These are phyloP conservation scores for Jacana jacana DNA, from an alignment of 2,113 vertebrate genomes.

Conservation along the genomic window DNA sequence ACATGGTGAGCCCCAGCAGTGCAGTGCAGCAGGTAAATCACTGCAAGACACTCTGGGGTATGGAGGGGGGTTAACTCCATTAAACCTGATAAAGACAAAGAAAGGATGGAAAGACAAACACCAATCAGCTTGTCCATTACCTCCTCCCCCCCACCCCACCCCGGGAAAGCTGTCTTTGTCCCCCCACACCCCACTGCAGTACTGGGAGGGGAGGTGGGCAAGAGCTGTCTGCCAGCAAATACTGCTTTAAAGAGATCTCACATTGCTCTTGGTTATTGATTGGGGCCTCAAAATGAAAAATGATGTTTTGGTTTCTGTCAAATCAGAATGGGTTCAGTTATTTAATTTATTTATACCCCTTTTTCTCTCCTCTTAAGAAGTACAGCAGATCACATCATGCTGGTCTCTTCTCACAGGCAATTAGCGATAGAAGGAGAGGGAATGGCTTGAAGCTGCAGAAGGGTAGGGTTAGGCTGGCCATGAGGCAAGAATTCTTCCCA, in stretches of 20 bases:
- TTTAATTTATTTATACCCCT: not conserved
- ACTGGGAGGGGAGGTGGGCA: not conserved
- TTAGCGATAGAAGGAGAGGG: no score
- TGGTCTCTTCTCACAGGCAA: no score
- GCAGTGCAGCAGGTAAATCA: not conserved
- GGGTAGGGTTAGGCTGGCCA: no score
- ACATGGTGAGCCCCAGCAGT: not conserved
- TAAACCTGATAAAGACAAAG: not conserved
- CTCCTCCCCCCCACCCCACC: not conserved
- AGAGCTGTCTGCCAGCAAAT: not conserved
- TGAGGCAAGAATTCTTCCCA: no score
- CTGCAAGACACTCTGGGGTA: not conserved
- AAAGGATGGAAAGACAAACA: not conserved
- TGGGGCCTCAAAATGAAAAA: not conserved
- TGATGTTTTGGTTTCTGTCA: not conserved
- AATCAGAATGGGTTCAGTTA: not conserved
- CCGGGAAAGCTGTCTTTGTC: not conserved
- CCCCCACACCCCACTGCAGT: not conserved
- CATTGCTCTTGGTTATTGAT: not conserved
- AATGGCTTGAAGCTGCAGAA: no score
- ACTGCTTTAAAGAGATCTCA: not conserved
- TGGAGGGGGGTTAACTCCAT: rapidly evolving
- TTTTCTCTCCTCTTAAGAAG: not conserved
- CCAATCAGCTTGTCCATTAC: not conserved
- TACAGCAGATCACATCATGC: not conserved